These are phyloP conservation scores for Drosophila ananassae DNA, from an alignment of 1,140 invertebrate genomes.

Conservation along the genomic window DNA sequence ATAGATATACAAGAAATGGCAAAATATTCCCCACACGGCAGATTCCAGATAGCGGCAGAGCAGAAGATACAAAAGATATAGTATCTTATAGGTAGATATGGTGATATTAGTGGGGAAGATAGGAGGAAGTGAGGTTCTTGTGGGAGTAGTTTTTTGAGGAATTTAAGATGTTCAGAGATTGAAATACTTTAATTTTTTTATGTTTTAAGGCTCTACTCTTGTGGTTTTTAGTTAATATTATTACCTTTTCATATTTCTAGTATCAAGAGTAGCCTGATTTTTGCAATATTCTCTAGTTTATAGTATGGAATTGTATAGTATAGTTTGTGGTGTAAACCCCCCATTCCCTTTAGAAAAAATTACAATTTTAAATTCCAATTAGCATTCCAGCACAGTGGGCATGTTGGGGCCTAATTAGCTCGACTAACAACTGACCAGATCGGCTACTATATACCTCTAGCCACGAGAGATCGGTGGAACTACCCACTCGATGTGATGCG, in stretches of 20 bases:
- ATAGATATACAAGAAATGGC: constrained; percentile 26
- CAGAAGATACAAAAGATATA: constrained; percentile 2
- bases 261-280: no score
- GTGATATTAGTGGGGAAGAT: no score
- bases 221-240: no score
- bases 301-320: no score
- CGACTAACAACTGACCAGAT: constrained; percentile 30
- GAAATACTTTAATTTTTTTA: no score
- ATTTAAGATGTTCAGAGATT: no score
- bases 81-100: background rate
- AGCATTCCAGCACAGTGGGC: constrained; percentile 12
- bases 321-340: background rate
- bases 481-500: constrained; percentile 25
- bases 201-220: no score
- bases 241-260: no score
- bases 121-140: background rate
- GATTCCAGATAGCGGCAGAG: constrained; percentile 21
- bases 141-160: background rate
- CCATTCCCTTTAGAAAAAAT: constrained; percentile 15
- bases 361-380: constrained; percentile 41
- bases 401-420: constrained; percentile 41
- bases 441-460: constrained; percentile 14
- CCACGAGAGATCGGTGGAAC: background rate
- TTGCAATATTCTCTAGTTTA: no score
- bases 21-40: background rate